Conservation (phyloP, 1,140 invertebrate genomes). For the Micrasema longulum region DNA sequence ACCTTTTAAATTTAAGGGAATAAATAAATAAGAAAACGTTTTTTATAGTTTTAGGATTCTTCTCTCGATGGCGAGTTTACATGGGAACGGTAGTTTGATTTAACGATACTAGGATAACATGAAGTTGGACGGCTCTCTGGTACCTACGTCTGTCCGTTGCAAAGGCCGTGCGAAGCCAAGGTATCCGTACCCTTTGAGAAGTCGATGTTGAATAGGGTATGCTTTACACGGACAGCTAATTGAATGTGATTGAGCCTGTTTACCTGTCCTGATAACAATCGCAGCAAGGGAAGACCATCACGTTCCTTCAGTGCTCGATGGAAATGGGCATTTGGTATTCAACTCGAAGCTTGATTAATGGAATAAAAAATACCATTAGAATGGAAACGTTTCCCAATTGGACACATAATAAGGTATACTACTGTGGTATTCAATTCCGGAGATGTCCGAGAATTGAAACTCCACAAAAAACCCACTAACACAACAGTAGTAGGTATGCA, state of each 20-base stretch:
- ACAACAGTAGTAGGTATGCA: too few species aligned
- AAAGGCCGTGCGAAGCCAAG: slow-evolving; percentile 48
- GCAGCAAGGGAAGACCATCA: slow-evolving; percentile 35
- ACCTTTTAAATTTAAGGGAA: too few species aligned
- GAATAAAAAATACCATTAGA: slow-evolving; percentile 3
- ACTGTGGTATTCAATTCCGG: too few species aligned
- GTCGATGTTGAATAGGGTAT: slow-evolving; percentile 26
- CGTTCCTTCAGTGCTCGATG: slow-evolving; percentile 31
- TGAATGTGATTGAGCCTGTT: slow-evolving; percentile 53
- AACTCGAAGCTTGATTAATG: slow-evolving; percentile 1
- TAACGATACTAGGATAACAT: slow-evolving; percentile 35
- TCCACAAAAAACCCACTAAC: too few species aligned
- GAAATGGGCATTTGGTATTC: slow-evolving; percentile 10
- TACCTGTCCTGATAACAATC: slow-evolving; percentile 48
- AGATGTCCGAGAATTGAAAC: too few species aligned
- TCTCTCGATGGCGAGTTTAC: too few species aligned
- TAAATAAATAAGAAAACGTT: too few species aligned
- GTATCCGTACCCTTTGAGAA: not conserved
- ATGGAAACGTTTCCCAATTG: slow-evolving; percentile 4
- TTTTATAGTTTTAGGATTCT: too few species aligned
- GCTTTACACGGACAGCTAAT: slow-evolving; percentile 48
- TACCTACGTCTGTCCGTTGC: slow-evolving; percentile 3
- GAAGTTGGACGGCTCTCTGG: slow-evolving; percentile 12
- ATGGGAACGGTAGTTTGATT: slow-evolving; percentile 43
- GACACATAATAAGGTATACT: slow-evolving; percentile 13